These are phyloP conservation scores for Hedychridium roseum DNA, from an alignment of 2,888 invertebrate species.

Conservation along the genomic window DNA sequence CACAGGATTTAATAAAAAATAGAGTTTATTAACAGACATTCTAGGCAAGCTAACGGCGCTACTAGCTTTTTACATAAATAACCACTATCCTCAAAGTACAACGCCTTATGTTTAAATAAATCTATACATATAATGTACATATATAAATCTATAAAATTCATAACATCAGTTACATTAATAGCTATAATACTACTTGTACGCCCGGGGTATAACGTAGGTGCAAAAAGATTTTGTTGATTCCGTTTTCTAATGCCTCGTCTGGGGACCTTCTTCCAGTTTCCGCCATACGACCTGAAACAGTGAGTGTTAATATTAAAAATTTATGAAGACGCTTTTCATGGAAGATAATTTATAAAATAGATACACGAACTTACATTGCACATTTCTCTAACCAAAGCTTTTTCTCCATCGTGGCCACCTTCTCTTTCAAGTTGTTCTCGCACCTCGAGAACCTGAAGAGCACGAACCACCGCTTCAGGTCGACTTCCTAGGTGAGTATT, in stretches of 20 bases:
- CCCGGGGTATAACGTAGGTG: constrained; percentile 9
- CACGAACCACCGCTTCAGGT: constrained; percentile 92
- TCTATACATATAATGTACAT: constrained; percentile 25
- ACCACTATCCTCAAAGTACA: constrained; percentile 28
- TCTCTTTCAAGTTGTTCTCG: constrained; percentile 86
- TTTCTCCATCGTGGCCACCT: constrained; percentile 81
- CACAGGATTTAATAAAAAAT: constrained; percentile 47
- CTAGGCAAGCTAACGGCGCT: constrained; percentile 43
- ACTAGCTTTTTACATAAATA: constrained; percentile 47
- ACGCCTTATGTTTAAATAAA: constrained; percentile 26
- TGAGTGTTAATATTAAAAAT: constrained; percentile 8
- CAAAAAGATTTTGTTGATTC: constrained; percentile 13
- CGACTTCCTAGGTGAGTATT: constrained; percentile 69
- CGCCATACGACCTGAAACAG: constrained; percentile 82
- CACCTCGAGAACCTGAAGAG: constrained; percentile 90
- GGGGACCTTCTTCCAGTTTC: constrained; percentile 86
- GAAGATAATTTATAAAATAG: background rate
- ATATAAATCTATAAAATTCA: constrained; percentile 16
- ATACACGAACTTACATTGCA: constrained; percentile 76
- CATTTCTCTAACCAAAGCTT: constrained; percentile 93
- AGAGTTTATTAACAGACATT: constrained; percentile 51
- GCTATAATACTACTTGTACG: constrained; percentile 35
- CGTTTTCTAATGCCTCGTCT: constrained; percentile 61
- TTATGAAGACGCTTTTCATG: background rate
- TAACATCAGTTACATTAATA: constrained; percentile 31